Evolutionary conservation across 2,888 invertebrate genomes (phyloP).

Genomic region (Calameuta pallipes): DNA sequence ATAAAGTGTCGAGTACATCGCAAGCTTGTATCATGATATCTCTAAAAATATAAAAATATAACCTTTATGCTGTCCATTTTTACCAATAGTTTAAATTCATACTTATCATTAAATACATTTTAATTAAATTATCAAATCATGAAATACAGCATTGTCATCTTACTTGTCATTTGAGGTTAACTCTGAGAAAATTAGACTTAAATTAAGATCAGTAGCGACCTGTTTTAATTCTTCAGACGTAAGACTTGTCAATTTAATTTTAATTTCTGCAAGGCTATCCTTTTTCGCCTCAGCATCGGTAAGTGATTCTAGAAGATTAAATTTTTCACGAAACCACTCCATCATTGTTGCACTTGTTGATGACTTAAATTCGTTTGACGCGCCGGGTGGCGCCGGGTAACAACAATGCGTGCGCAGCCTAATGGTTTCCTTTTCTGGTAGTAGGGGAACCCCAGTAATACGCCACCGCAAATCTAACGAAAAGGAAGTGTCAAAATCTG

Average conservation of each 20-base stretch:
- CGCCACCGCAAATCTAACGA: background rate
- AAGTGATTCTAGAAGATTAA: conserved; percentile 41
- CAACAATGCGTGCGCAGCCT: background rate
- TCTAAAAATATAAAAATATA: conserved; percentile 36
- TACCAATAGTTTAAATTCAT: background rate
- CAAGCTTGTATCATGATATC: conserved; percentile 46
- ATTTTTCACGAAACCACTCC: conserved; percentile 49
- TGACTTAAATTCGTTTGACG: conserved; percentile 8
- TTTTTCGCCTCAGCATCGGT: conserved; percentile 41
- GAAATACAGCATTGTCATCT: conserved; percentile 42
- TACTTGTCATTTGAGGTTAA: conserved; percentile 57
- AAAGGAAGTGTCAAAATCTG: background rate
- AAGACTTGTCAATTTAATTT: conserved; percentile 46
- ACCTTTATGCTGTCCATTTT: background rate
- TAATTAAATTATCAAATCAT: background rate
- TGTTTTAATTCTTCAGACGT: conserved; percentile 40
- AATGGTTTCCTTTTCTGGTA: background rate
- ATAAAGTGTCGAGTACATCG: conserved; percentile 40
- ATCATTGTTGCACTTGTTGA: conserved; percentile 24
- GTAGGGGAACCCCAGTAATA: background rate
- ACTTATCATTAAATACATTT: background rate
- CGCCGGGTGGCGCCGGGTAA: background rate
- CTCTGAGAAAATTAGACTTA: conserved; percentile 43
- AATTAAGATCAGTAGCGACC: conserved; percentile 41
- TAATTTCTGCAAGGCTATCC: conserved; percentile 46